phyloP scores from a whole-genome alignment of 2,113 vertebrate genomes.

The Ivindomyrus marchei region DNA sequence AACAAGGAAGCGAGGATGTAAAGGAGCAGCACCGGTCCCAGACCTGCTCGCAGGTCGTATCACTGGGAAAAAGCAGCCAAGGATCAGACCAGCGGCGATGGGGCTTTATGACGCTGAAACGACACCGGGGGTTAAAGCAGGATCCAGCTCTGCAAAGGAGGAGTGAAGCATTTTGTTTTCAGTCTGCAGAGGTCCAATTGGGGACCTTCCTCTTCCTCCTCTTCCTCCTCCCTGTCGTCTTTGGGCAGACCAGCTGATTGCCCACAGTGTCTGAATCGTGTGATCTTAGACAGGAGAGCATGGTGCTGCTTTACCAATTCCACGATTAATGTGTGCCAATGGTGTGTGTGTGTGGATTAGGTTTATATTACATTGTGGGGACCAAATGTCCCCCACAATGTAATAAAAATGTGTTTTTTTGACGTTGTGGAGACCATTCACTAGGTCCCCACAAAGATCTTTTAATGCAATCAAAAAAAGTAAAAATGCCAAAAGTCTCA shows the following conservation, averaged over 20 bases:
- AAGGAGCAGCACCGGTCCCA: slow-evolving; percentile 17
- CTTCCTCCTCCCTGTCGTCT: background rate
- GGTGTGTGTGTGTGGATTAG: background rate
- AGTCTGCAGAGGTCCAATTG: background rate
- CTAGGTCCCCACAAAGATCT: background rate
- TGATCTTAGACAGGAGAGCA: background rate
- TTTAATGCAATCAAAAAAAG: background rate
- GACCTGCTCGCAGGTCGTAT: slow-evolving; percentile 17
- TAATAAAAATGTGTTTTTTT: background rate
- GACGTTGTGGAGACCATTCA: background rate
- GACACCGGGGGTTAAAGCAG: slow-evolving; percentile 29
- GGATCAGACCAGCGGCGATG: background rate
- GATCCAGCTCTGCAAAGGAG: slow-evolving; percentile 30
- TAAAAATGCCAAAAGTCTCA: background rate
- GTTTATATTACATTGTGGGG: background rate
- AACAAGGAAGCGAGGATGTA: slow-evolving; percentile 59
- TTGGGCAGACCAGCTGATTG: background rate
- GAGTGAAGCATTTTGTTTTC: background rate
- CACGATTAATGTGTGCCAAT: background rate
- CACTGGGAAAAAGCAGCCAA: background rate
- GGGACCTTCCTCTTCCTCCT: background rate
- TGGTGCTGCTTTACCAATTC: background rate
- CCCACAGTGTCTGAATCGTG: background rate
- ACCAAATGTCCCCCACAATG: background rate
- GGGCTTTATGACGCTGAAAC: slow-evolving; percentile 46